Percentiles rank a stretch among this genome's conserved stretches.
Conservation (phyloP, 2,888 invertebrate genomes). For the Eupithecia subumbrata region DNA sequence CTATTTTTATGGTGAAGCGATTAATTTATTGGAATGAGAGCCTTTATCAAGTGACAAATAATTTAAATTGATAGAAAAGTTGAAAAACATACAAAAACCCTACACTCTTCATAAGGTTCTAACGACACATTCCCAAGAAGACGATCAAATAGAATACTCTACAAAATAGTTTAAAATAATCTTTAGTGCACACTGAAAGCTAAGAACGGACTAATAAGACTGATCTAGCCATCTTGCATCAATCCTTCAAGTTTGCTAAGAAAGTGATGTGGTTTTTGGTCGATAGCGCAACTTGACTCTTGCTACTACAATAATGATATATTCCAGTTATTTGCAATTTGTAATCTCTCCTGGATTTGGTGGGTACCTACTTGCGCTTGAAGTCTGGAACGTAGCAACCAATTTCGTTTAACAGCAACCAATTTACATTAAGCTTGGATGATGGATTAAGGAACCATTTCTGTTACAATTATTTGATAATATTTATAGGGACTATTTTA, state of each 20-base stretch:
- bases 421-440: neutral
- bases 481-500: neutral
- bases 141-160: neutral
- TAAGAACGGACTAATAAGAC: neutral
- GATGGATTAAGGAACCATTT: neutral
- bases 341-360: constrained; percentile 36
- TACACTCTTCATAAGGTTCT: neutral
- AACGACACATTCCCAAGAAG: no score
- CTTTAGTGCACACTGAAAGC: neutral
- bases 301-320: constrained; percentile 39
- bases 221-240: constrained; percentile 20
- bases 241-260: constrained; percentile 45
- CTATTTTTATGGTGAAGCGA: no score
- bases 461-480: neutral
- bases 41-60: neutral
- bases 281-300: constrained; percentile 47
- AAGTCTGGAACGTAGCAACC: neutral
- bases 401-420: neutral
- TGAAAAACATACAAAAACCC: neutral
- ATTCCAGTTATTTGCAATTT: constrained; percentile 42
- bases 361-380: neutral
- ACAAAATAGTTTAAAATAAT: neutral
- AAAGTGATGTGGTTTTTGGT: constrained; percentile 49
- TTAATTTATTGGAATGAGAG: no score
- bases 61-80: neutral